Percentiles rank a stretch among this genome's conserved stretches.
phyloP scores from a whole-genome alignment of 2,113 vertebrate species.

The Amphiprion percula region DNA sequence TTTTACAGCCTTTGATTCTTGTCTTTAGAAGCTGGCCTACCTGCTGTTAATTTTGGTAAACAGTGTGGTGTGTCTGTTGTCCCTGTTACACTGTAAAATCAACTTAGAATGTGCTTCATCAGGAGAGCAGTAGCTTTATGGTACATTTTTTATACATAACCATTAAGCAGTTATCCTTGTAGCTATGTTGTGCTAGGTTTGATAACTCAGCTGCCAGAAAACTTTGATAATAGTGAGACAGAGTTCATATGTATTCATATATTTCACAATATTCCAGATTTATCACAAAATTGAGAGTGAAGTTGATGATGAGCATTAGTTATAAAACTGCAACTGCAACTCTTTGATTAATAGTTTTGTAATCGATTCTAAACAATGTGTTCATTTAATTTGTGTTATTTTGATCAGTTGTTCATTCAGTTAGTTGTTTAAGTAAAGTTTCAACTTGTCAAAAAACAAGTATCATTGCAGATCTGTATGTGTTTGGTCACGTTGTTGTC shows the following conservation, averaged over 20 bases:
- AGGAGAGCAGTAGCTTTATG: not conserved
- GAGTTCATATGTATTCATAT: no score
- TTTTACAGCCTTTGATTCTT: conserved; percentile 51
- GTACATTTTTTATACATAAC: not conserved
- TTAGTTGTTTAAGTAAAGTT: no score
- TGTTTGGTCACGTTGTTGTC: no score
- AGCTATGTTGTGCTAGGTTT: not conserved
- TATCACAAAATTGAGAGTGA: not conserved
- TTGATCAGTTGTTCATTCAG: no score
- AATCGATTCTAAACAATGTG: no score
- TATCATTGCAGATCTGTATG: no score
- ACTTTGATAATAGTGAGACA: not conserved
- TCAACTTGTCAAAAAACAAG: no score
- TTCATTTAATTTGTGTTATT: no score
- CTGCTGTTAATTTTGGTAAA: conserved; percentile 50
- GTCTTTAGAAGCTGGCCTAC: conserved; percentile 41
- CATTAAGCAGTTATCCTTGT: not conserved
- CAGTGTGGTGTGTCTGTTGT: conserved; percentile 29
- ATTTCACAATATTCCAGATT: not conserved
- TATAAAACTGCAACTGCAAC: not conserved
- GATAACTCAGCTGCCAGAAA: not conserved
- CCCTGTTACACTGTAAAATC: conserved; percentile 33
- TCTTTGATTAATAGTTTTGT: not conserved
- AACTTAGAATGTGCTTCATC: not conserved
- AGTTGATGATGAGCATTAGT: not conserved